Conservation (phyloP, 2,797 vertebrate species). For the Chanos chanos region DNA sequence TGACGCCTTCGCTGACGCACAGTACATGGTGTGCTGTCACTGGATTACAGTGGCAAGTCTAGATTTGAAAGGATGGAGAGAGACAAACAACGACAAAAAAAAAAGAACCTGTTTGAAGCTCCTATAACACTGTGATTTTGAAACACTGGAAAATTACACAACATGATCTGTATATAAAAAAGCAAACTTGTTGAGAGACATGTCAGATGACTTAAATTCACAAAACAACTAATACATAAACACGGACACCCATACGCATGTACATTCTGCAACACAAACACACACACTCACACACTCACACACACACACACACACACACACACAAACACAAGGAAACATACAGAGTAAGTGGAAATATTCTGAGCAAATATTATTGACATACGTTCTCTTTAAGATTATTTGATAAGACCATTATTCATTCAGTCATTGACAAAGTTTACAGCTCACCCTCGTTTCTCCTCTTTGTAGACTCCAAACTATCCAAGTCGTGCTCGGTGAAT, state of each 20-base stretch:
- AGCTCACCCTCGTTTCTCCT: conserved; percentile 8
- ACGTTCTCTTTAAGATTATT: too few species aligned
- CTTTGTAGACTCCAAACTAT: conserved; percentile 23
- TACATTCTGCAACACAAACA: conserved; percentile 3
- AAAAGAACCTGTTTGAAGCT: conserved; percentile 23
- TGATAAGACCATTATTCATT: too few species aligned
- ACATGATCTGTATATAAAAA: conserved; percentile 24
- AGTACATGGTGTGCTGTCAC: background rate
- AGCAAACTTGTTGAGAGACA: too few species aligned
- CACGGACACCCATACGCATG: conserved; percentile 3
- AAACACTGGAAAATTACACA: conserved; percentile 25
- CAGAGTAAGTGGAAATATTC: conserved; percentile 42
- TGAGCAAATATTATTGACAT: too few species aligned
- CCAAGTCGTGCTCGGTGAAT: conserved; percentile 28
- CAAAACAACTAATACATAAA: conserved; percentile 5
- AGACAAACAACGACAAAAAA: too few species aligned
- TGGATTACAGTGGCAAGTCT: background rate
- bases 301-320: conserved; percentile 17
- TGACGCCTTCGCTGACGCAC: conserved; percentile 11
- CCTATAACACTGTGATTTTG: conserved; percentile 1
- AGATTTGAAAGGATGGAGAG: conserved; percentile 6
- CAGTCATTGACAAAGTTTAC: too few species aligned
- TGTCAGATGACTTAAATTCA: too few species aligned
- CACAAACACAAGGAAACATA: conserved; percentile 31
- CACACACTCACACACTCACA: conserved; percentile 31